These are phyloP conservation scores for Teleopsis dalmanni DNA, from an alignment of 1,140 invertebrate genomes.

Conservation along the genomic window DNA sequence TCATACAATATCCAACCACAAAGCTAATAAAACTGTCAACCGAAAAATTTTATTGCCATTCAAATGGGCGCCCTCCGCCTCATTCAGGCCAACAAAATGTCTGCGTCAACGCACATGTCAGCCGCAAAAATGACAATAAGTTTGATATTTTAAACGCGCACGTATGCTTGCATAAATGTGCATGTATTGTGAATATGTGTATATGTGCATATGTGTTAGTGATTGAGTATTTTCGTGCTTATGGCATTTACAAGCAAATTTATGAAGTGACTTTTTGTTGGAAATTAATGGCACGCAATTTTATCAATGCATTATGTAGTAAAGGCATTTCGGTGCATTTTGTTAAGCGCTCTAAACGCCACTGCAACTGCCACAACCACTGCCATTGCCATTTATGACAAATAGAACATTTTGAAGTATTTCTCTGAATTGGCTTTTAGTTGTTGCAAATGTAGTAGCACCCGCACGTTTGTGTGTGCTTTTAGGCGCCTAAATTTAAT, in stretches of 20 bases:
- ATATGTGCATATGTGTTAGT: neutral
- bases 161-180: neutral
- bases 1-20: too few species aligned
- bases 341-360: neutral
- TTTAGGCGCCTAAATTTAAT: constrained; percentile 6
- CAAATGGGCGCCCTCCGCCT: neutral
- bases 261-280: constrained; percentile 5
- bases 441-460: neutral
- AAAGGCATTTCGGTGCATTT: neutral
- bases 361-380: neutral
- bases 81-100: neutral
- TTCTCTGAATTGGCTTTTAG: neutral
- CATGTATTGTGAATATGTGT: neutral
- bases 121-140: constrained; percentile 5
- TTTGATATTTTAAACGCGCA: neutral
- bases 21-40: constrained; percentile 10
- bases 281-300: neutral
- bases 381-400: neutral
- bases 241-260: constrained; percentile 8
- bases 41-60: neutral
- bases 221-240: neutral
- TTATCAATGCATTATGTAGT: neutral
- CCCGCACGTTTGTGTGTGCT: neutral
- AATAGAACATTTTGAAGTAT: neutral
- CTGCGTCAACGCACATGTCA: neutral